phyloP scores from a whole-genome alignment of 2,113 vertebrate species.

The Trinectes maculatus region DNA sequence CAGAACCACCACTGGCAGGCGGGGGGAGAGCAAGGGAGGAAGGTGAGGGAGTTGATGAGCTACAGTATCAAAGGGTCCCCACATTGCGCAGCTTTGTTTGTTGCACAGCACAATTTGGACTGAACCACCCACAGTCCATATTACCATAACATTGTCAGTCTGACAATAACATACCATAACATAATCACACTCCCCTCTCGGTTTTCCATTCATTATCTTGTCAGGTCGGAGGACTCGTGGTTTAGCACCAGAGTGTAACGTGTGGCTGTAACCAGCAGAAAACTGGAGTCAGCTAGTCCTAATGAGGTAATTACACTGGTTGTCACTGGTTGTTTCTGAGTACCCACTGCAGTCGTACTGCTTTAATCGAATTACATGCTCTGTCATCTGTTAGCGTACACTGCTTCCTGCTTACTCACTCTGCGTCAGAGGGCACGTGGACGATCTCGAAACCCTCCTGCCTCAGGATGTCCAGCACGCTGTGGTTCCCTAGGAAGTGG shows the following conservation, averaged over 20 bases:
- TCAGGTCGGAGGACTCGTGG: slow-evolving; percentile 6
- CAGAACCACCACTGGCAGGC: slow-evolving; percentile 53
- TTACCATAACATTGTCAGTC: slow-evolving; percentile 17
- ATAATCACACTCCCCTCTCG: not conserved
- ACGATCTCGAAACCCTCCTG: slow-evolving; percentile 94
- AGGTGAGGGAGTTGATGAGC: slow-evolving; percentile 48
- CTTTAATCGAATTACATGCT: not conserved
- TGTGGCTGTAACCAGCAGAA: not conserved
- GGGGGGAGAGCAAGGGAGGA: not conserved
- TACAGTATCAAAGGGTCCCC: slow-evolving; percentile 59
- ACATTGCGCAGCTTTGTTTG: slow-evolving; percentile 54
- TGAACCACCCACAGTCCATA: slow-evolving; percentile 9
- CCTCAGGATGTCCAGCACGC: slow-evolving; percentile 94
- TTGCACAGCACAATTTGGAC: slow-evolving; percentile 47
- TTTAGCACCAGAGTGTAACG: slow-evolving; percentile 7
- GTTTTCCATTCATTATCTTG: slow-evolving; percentile 21
- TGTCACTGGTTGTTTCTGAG: too few species aligned
- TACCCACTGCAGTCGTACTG: not conserved
- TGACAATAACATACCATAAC: not conserved
- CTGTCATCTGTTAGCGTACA: not conserved
- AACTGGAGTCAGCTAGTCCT: not conserved
- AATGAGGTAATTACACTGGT: not conserved
- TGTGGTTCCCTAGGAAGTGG: slow-evolving; percentile 98
- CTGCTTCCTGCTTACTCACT: slow-evolving; percentile 80
- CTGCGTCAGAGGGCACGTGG: slow-evolving; percentile 86